Evolutionary conservation across 1,140 invertebrate genomes (phyloP), one percentile per base, ranked within the genome.

Genomic region (Holotrichia oblita): DNA sequence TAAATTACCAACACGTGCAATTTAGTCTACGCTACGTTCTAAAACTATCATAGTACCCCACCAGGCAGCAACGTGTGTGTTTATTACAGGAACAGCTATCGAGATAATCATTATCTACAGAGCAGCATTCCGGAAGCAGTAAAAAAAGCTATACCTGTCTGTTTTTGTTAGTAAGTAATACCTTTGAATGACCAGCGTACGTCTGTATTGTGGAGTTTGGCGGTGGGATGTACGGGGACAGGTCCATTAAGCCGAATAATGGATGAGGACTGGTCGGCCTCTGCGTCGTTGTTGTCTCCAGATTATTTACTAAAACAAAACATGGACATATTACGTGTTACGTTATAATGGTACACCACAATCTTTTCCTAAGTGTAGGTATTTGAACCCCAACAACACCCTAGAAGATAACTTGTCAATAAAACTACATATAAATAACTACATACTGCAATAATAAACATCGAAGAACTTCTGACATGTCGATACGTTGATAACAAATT

Each of bases 251-350:
- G 8, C 88, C 89, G 76, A 89, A 87, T 12, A 89, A 84, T 34
- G 83, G 85, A 82, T 86, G 82, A 64, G 80, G 81, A 17, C 81
- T 83, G 10, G 85, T 83, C 17, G 73, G 27, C 34, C 83, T 80
- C 72, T 80, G 83, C 10, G 84, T 83, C 42, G 86, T 86, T 8
- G 85, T 85, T 14, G 85, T 86, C 81, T 88, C 87, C 79, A 91
- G 85, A 82, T 90, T 87, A 82, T 91, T 91, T 82, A 91, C 90
- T 91, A 85, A 83, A 89, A 90, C 69, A 81, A 75, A 81, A 72
- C 24, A 73, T 27, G 12, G 22, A 27, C 27, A 48, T 48, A 9
- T 40, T 77, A 12, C 40, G 20, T n/a, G 17, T 34, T 34, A 34
- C 27, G 27, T 34, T 48, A 48, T 0, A 76, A 8, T 76, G n/a